Percentiles rank a stretch among this genome's conserved stretches.
Evolutionary conservation across 2,888 invertebrate species (phyloP).

Genomic region (Diarsia mendica): DNA sequence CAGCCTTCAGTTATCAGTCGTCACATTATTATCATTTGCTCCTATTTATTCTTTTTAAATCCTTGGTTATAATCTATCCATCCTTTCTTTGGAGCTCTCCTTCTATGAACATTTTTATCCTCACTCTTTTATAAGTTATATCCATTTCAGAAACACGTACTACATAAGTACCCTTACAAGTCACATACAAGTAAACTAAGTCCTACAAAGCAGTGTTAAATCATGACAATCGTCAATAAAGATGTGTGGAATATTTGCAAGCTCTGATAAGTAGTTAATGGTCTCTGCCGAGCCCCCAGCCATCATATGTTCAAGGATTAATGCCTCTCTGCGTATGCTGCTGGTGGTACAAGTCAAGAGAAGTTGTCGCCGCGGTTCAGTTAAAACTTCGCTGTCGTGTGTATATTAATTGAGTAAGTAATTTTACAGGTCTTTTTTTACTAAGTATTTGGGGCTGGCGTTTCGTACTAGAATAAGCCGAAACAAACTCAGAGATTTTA

Average conservation of each 20-base stretch:
- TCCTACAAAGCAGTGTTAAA: constrained; percentile 43
- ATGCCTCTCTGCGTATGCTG: constrained; percentile 63
- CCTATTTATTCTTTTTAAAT: too few relatives aligned
- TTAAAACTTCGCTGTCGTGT: not conserved
- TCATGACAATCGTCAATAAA: constrained; percentile 63
- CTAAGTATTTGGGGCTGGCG: too few relatives aligned
- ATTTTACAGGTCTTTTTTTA: too few relatives aligned
- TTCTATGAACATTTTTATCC: not conserved
- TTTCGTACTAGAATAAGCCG: too few relatives aligned
- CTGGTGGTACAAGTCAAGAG: constrained; percentile 47
- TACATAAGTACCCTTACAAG: not conserved
- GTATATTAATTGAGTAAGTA: too few relatives aligned
- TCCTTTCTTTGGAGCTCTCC: too few relatives aligned
- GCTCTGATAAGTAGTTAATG: constrained; percentile 71
- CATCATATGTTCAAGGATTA: constrained; percentile 75
- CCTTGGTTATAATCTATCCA: too few relatives aligned
- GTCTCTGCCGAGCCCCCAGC: constrained; percentile 50
- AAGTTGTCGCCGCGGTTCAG: not conserved
- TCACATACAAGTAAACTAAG: not conserved
- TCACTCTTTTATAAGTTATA: not conserved
- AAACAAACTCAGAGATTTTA: too few relatives aligned
- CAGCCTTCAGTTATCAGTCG: too few relatives aligned
- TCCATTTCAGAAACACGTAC: not conserved
- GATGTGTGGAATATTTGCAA: constrained; percentile 66
- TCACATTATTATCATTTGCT: too few relatives aligned